Percentiles rank a stretch among this genome's conserved stretches.
Evolutionary conservation across 2,888 invertebrate genomes (phyloP).

Genomic region (Apeira syringaria): DNA sequence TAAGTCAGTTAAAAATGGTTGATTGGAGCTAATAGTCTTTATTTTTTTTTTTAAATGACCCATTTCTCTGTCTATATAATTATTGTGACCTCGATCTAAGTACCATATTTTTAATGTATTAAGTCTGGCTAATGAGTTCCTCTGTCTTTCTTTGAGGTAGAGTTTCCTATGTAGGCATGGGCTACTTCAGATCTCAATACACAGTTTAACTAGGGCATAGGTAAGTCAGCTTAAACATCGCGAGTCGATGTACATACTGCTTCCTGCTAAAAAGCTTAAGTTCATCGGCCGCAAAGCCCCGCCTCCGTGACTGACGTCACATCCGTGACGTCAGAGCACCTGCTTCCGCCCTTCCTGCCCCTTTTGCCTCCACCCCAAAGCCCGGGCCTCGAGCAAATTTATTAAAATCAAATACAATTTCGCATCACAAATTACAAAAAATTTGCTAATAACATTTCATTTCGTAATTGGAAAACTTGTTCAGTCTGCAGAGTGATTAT

Average conservation of each 20-base stretch:
- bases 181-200: too few species aligned
- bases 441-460: conserved; percentile 14
- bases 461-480: conserved; percentile 14
- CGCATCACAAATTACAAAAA: conserved; percentile 38
- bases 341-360: conserved; percentile 47
- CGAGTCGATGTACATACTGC: conserved; percentile 6
- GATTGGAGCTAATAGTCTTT: too few species aligned
- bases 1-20: too few species aligned
- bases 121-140: too few species aligned
- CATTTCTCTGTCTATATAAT: too few species aligned
- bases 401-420: conserved; percentile 44
- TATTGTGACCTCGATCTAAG: too few species aligned
- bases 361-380: conserved; percentile 40
- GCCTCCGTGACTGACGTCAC: conserved; percentile 70
- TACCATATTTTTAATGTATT: too few species aligned
- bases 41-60: too few species aligned
- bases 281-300: conserved; percentile 64
- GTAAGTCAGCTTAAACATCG: too few species aligned
- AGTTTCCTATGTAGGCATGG: too few species aligned
- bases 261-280: conserved; percentile 31
- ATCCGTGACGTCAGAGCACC: conserved; percentile 68
- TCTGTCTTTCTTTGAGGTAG: too few species aligned
- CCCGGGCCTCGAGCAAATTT: conserved; percentile 46
- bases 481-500: conserved; percentile 7
- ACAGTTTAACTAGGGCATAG: too few species aligned